phyloP scores from a whole-genome alignment of 1,140 invertebrate genomes.

The Bombus terrestris region DNA sequence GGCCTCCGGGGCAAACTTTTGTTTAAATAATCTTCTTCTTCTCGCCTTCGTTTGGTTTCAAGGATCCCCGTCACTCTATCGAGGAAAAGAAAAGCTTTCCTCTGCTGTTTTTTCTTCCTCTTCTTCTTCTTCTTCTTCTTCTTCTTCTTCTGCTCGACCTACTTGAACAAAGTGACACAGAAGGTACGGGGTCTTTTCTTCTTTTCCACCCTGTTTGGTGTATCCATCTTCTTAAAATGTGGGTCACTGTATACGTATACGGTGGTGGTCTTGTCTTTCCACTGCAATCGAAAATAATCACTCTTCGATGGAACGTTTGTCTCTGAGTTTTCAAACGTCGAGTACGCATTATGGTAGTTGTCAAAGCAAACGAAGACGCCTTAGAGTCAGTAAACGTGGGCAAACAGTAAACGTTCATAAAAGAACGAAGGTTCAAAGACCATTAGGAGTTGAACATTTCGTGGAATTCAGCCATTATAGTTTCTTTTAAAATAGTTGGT shows the following conservation, averaged over 20 bases:
- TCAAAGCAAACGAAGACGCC: too few relatives aligned
- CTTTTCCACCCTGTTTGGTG: constrained; percentile 6
- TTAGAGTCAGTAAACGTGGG: too few relatives aligned
- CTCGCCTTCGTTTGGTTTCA: too few relatives aligned
- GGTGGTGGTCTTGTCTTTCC: neutral
- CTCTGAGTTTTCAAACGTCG: neutral
- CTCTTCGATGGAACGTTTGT: neutral
- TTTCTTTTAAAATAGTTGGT: too few relatives aligned
- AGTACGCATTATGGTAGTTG: too few relatives aligned
- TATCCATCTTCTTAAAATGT: constrained; percentile 20
- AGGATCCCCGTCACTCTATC: too few relatives aligned
- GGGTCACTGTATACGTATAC: neutral
- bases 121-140: neutral
- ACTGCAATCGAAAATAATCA: neutral
- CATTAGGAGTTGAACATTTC: too few relatives aligned
- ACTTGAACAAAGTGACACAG: neutral
- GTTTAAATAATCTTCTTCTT: constrained; percentile 38
- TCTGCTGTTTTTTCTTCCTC: too few relatives aligned
- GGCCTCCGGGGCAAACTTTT: neutral
- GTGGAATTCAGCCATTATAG: too few relatives aligned
- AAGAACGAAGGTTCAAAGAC: too few relatives aligned
- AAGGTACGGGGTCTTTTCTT: neutral
- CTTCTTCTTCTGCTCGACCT: constrained; percentile 4
- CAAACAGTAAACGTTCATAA: too few relatives aligned
- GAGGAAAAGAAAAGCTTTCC: too few relatives aligned